Base-by-base conservation (phyloP, 2,113 vertebrate species). In the Irena cyanogastra region DNA sequence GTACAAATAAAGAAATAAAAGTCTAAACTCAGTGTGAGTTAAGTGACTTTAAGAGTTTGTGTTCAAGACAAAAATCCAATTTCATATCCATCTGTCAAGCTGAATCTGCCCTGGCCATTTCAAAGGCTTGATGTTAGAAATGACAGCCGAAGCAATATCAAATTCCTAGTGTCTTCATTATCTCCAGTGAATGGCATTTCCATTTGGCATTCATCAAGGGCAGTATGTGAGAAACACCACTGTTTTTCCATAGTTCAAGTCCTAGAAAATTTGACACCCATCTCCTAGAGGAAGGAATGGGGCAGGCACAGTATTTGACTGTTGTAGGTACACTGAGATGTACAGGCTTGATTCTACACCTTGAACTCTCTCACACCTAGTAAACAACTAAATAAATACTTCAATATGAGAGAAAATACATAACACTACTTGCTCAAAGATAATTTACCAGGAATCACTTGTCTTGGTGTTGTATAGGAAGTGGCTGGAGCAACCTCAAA, bases 21-120 rank as follows among this genome's bases (percentile, higher is more conserved):
- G 72, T 37, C 75, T 88, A 72, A 93, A 83, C 64, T 72, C 65
- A 52, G 41, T 42, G 31, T 66, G 45, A 88, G 52, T 74, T 80
- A 76, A 81, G 47, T 63, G 35, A n/a, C 74, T 79, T 0, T 22
- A 81, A 59, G 72, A 82, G 41, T 28, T 63, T 44, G 72, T 47
- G 49, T 50, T 92, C 45, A 91, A 82, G 80, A 86, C 42, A 83
- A 83, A 90, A 89, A 78, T 68, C 60, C 85, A 82, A 53, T 91
- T 93, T 87, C 77, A 83, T 81, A 59, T 60, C 60, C 75, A 91
- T 94, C 72, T 84, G 77, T 94, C 83, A 94, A 68, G 63, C 13
- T 64, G 74, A 83, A 68, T 80, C 72, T 86, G 71, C 86, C 47
- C 72, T 9, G 27, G 71, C 41, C 47, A 69, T 64, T 94, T 89